These are phyloP conservation scores for Xenopus borealis DNA, from an alignment of 2,113 vertebrate genomes.

Conservation along the genomic window DNA sequence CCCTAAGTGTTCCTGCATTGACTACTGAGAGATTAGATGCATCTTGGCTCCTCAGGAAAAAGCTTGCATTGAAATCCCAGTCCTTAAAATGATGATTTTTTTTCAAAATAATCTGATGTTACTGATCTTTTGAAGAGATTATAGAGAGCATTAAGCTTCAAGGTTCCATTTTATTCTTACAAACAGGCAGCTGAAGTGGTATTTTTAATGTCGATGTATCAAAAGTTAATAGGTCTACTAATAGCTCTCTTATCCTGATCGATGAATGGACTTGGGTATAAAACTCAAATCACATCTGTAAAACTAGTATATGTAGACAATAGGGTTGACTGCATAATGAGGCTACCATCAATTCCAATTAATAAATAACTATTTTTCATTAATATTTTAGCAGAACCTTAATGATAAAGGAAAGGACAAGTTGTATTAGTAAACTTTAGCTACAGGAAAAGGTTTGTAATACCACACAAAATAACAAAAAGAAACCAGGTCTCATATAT, in stretches of 20 bases:
- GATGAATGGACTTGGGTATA: too few relatives aligned
- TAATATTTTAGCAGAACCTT: too few relatives aligned
- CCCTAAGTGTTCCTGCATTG: slow-evolving; percentile 32
- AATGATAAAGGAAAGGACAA: too few relatives aligned
- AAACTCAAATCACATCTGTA: too few relatives aligned
- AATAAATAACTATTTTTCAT: not conserved
- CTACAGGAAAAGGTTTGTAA: too few relatives aligned
- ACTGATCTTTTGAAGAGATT: slow-evolving; percentile 64
- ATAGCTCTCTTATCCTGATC: not conserved
- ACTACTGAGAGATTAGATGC: slow-evolving; percentile 60
- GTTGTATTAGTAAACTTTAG: too few relatives aligned
- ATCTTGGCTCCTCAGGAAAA: slow-evolving; percentile 38
- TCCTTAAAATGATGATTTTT: slow-evolving; percentile 48
- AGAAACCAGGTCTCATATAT: too few relatives aligned
- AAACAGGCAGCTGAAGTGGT: slow-evolving; percentile 46
- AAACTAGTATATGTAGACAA: too few relatives aligned
- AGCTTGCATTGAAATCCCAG: slow-evolving; percentile 58
- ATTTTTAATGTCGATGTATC: not conserved
- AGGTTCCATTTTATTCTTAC: slow-evolving; percentile 2
- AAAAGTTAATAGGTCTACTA: not conserved
- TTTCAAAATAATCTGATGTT: slow-evolving; percentile 51
- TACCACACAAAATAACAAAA: too few relatives aligned
- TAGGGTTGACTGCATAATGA: too few relatives aligned
- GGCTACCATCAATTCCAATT: too few relatives aligned
- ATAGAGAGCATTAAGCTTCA: slow-evolving; percentile 46